Evolutionary conservation across 2,797 vertebrate genomes (phyloP).

Genomic region (Coccyzus lansbergi): DNA sequence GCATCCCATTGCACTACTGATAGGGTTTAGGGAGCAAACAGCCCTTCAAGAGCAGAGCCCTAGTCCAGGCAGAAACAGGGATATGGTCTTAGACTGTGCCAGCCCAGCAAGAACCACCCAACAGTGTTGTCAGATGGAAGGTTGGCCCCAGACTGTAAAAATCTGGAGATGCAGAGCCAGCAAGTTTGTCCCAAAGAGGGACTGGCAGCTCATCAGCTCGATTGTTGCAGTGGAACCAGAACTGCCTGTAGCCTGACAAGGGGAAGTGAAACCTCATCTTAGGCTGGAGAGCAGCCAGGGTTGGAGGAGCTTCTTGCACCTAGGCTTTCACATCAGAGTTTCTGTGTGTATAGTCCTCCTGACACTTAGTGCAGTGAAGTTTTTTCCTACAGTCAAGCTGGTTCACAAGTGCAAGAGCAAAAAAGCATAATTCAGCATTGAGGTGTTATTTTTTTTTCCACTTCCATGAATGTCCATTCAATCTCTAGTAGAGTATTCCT

Average conservation of each 20-base stretch:
- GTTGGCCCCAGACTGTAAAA: background rate
- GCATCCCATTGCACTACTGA: accelerated
- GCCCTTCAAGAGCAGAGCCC: background rate
- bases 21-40: background rate
- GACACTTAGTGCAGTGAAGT: background rate
- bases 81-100: accelerated
- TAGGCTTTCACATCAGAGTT: background rate
- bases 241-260: background rate
- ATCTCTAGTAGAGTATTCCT: too few species aligned
- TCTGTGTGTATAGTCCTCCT: background rate
- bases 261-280: slow-evolving; percentile 30
- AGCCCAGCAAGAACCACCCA: background rate
- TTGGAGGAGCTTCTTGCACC: background rate
- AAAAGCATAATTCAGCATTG: background rate
- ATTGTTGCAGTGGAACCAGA: slow-evolving; percentile 25
- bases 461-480: too few species aligned
- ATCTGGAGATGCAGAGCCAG: slow-evolving; percentile 4
- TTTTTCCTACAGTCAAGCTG: background rate
- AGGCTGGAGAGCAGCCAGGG: slow-evolving; percentile 31
- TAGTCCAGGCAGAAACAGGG: accelerated
- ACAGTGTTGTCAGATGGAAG: background rate
- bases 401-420: background rate
- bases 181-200: background rate
- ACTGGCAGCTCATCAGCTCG: background rate
- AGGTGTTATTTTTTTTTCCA: background rate